A percentile compares a stretch with the other conserved stretches of the same genome.
Evolutionary conservation across 1,140 invertebrate species (phyloP).

Genomic region (Saxidomus purpurata): DNA sequence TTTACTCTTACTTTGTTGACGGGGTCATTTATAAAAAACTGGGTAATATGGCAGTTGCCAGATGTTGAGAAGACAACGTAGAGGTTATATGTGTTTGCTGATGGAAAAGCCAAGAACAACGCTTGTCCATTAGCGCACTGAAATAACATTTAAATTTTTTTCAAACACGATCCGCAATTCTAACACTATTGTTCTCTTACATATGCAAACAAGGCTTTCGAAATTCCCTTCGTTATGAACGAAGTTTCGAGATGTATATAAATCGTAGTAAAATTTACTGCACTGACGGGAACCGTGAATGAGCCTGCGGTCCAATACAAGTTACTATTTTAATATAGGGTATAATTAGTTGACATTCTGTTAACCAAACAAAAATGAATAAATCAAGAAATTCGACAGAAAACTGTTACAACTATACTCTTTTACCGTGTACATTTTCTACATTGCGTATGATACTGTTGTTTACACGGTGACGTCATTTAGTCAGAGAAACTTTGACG

Average conservation of each 20-base stretch:
- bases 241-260: not conserved
- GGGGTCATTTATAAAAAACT: not conserved
- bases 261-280: not conserved
- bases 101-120: not conserved
- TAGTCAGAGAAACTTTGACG: no score
- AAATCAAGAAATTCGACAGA: no score
- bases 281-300: no score
- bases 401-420: no score
- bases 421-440: no score
- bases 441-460: no score
- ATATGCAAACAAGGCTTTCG: not conserved
- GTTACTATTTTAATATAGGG: no score
- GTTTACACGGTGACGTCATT: no score
- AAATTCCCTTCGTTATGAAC: not conserved
- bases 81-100: not conserved
- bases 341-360: no score
- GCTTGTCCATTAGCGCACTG: not conserved
- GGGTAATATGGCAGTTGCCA: not conserved
- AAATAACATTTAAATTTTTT: not conserved
- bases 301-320: no score
- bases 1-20: not conserved
- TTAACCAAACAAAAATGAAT: no score
- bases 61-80: not conserved
- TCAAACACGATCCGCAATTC: not conserved
- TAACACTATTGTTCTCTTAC: no score